phyloP scores from a whole-genome alignment of 2,113 vertebrate species.

The Xiphorhynchus elegans region DNA sequence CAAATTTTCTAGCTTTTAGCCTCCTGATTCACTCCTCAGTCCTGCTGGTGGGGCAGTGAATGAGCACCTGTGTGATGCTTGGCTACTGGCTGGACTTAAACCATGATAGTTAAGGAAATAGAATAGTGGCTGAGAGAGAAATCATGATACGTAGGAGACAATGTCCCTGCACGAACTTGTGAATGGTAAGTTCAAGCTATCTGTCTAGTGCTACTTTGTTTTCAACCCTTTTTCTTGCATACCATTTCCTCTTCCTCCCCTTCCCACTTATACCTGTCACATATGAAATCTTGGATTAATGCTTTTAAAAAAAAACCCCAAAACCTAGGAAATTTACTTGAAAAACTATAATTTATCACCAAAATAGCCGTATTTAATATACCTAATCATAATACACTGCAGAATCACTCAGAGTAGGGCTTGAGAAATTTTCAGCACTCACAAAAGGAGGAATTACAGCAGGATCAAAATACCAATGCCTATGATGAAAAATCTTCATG shows the following conservation, averaged over 20 bases:
- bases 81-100: background rate
- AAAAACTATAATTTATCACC: background rate
- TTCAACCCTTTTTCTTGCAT: background rate
- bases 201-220: background rate
- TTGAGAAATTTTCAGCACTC: background rate
- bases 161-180: background rate
- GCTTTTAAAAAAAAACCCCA: background rate
- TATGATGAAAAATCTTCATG: background rate
- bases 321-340: background rate
- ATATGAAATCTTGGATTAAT: background rate
- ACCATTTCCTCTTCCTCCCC: background rate
- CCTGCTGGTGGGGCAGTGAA: too few species aligned
- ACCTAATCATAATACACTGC: background rate
- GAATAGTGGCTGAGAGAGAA: too few species aligned
- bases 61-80: background rate
- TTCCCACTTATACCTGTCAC: background rate
- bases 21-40: rapidly evolving
- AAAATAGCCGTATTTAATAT: background rate
- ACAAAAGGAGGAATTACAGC: background rate
- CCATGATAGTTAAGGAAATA: background rate
- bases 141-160: background rate
- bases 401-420: background rate
- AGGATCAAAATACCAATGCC: background rate
- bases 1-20: background rate
- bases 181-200: background rate